Evolutionary conservation across 2,888 invertebrate species (phyloP), one percentile per base, ranked within the genome.

Genomic region (Ephialtes manifestator): DNA sequence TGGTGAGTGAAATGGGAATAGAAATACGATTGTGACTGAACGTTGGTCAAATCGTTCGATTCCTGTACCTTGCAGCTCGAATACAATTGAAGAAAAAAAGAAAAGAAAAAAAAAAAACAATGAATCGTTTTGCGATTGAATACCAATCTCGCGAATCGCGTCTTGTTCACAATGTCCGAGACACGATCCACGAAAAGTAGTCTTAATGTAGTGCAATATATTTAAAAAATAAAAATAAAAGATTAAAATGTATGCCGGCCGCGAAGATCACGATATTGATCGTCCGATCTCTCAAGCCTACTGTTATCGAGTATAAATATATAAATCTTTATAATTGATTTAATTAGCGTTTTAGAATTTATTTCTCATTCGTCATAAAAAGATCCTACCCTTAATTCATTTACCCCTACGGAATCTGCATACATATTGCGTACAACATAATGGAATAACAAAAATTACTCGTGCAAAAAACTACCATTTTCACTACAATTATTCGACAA

Each of bases 161-260:
- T 72, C 60, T 31, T 60, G 60, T 11, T 35, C 28, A 2, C 11
- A 46, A 60, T 15, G 39, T 63, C 15, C 80, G 86, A 87, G 86
- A 89, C 88, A 89, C 88, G 90, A 89, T 87, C 91, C 89, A 89
- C 90, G 90, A 68, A 89, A 86, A 83, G 91, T 93, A 93, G 93
- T 93, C 92, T 86, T 92, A 89, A 89, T 88, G 93, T 93, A 93
- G 93, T 91, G 90, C 90, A 91, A 90, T 90, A 88, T 86, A 90
- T 91, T n/a, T n/a, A n/a, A 79, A n/a, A 58, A 2, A 55, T 60
- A 43, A 15, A 67, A 28, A 78, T 46, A 24, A 39, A 79, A 53
- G 4, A 74, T 28, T 72, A 39, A 46, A 71, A 46, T 63, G 28
- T 24, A 76, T 58, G 60, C 67, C 20, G 63, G 71, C 55, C 68